Conservation (phyloP, 2,888 invertebrate genomes). For the Erebia ligea region DNA sequence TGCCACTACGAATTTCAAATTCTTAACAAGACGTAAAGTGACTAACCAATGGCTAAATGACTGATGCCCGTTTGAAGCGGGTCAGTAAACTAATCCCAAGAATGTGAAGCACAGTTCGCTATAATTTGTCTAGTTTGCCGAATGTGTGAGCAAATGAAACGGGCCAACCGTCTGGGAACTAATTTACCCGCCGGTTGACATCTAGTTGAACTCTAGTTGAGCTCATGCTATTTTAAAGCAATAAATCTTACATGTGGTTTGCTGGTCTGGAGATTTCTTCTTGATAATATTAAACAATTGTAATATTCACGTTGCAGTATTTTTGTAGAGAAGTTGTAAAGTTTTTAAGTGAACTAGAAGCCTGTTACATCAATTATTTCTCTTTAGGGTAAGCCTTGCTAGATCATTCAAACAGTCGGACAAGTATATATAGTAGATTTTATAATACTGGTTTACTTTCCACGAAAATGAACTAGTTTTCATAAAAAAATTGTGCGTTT, state of each 20-base stretch:
- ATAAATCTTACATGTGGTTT: conserved; percentile 52
- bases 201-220: conserved; percentile 46
- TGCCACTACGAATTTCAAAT: background rate
- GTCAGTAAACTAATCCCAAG: conserved; percentile 58
- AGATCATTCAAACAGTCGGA: too few relatives aligned
- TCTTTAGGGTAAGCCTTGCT: too few relatives aligned
- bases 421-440: background rate
- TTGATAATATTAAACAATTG: conserved; percentile 4
- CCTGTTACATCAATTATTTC: too few relatives aligned
- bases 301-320: background rate
- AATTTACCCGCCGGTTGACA: conserved; percentile 58
- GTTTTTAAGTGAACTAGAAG: too few relatives aligned
- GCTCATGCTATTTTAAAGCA: conserved; percentile 49
- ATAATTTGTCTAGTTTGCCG: conserved; percentile 66
- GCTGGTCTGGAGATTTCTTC: conserved; percentile 20
- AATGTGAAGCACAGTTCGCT: conserved; percentile 61
- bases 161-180: conserved; percentile 58
- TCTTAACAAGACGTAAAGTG: conserved; percentile 16
- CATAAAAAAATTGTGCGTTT: too few relatives aligned
- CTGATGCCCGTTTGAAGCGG: conserved; percentile 55
- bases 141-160: conserved; percentile 64
- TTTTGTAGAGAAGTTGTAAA: background rate
- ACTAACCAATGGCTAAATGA: conserved; percentile 55
- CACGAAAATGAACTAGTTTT: conserved; percentile 13
- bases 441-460: background rate